Base-by-base conservation (phyloP, 2,113 vertebrate genomes). In the Plectropomus leopardus region DNA sequence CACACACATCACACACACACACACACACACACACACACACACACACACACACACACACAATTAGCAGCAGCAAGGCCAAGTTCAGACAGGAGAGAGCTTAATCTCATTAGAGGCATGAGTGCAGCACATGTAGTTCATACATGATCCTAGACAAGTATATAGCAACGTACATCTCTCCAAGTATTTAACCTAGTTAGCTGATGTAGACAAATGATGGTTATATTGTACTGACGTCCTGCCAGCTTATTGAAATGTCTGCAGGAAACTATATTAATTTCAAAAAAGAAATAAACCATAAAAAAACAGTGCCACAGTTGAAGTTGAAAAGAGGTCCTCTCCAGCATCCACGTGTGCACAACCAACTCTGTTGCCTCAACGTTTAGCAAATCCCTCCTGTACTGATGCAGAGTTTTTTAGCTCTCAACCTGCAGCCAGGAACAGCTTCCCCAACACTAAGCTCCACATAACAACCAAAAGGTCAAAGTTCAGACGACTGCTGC, bases 61-160 rank as follows among this genome's bases (percentile, higher is more conserved):
- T 63, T 24, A 61, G 63, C 58, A 2, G 9, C 51, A 61, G 34
- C 32, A 7, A n/a, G 42, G 61, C 50, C 64, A 54, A 61, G 60
- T 58, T 75, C 73, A 81, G 64, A 76, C 73, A 76, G 55, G 44
- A 53, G 74, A 69, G 68, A 55, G 30, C 57, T 68, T 80, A 69
- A 81, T 69, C 88, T 81, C 69, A 72, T 85, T 61, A 86, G 47
- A 45, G 66, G 32, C 40, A 19, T 53, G 65, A 80, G 67, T 59
- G 50, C 34, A 80, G 47, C 40, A 74, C 60, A 55, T 53, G 66
- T 10, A 58, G 85, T 40, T 78, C 69, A 79, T 53, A 32, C 17
- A 48, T 78, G 59, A 54, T 34, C 53, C 11, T 44, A 2, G 30
- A 80, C 59, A 11, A 64, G 74, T 61, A 44, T 16, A 54, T 23